These are phyloP conservation scores for Porphyrio hochstetteri DNA, from an alignment of 2,113 vertebrate species.

Conservation along the genomic window DNA sequence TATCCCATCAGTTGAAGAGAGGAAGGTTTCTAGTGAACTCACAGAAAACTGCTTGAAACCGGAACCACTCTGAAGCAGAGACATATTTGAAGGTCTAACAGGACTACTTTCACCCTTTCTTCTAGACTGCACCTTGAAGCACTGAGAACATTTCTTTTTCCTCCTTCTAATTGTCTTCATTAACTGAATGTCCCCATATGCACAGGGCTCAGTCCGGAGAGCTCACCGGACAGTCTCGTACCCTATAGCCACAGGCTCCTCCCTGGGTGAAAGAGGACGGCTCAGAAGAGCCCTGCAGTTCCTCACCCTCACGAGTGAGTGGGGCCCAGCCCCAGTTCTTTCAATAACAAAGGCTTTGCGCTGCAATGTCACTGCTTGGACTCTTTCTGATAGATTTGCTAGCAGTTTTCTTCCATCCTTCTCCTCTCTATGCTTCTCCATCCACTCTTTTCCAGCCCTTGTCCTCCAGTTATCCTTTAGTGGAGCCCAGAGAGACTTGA, in stretches of 20 bases:
- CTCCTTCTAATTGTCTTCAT: background rate
- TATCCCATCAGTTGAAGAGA: background rate
- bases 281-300: background rate
- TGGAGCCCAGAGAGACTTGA: background rate
- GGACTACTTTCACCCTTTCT: background rate
- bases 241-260: background rate
- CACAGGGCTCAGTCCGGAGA: background rate
- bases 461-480: background rate
- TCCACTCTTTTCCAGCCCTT: background rate
- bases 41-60: background rate
- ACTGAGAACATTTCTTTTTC: background rate
- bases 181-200: background rate
- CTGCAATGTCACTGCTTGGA: background rate
- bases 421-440: background rate
- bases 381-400: background rate
- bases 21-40: background rate
- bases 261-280: background rate
- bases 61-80: background rate
- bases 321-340: fast-evolving
- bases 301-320: background rate
- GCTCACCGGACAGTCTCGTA: background rate
- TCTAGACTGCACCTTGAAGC: background rate
- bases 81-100: background rate
- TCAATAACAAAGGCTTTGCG: background rate
- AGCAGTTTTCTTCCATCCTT: background rate